Evolutionary conservation across 2,113 vertebrate species (phyloP).

Genomic region (Heliornis fulica): DNA sequence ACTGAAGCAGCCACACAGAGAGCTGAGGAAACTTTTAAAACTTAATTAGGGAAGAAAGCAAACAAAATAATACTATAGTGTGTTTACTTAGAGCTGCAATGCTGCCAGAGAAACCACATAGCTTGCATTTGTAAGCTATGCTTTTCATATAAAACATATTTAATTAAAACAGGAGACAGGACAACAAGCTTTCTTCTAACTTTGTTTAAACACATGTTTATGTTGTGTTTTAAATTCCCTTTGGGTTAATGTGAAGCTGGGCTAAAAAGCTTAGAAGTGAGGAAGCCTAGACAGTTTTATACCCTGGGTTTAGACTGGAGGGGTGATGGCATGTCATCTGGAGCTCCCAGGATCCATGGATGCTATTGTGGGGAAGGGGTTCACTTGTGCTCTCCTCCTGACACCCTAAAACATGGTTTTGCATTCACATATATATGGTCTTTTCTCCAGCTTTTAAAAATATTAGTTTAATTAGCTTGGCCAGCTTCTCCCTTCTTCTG

Average conservation of each 20-base stretch:
- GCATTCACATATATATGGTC: neutral
- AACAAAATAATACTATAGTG: constrained; percentile 76
- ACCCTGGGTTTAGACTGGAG: neutral
- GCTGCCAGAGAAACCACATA: constrained; percentile 74
- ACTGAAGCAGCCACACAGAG: constrained; percentile 77
- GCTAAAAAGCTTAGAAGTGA: constrained; percentile 44
- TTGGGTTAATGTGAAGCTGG: constrained; percentile 50
- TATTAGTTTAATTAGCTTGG: neutral
- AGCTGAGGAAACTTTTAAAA: constrained; percentile 76
- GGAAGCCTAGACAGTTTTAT: constrained; percentile 16
- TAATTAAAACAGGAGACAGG: constrained; percentile 74
- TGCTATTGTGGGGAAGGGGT: accelerated
- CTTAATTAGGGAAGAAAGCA: constrained; percentile 77
- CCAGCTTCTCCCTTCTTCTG: neutral
- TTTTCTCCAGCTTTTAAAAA: neutral
- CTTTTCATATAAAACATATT: constrained; percentile 71
- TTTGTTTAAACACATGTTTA: constrained; percentile 70
- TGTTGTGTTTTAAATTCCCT: constrained; percentile 65
- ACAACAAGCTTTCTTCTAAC: constrained; percentile 71
- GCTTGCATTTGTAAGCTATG: constrained; percentile 68
- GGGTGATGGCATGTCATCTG: neutral
- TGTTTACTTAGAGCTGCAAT: constrained; percentile 68
- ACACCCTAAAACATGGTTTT: neutral
- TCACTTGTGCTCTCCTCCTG: neutral
- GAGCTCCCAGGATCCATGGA: neutral